A percentile compares a stretch with the other conserved stretches of the same genome.
Conservation (phyloP, 2,888 invertebrate species). For the Brenthis daphne region DNA sequence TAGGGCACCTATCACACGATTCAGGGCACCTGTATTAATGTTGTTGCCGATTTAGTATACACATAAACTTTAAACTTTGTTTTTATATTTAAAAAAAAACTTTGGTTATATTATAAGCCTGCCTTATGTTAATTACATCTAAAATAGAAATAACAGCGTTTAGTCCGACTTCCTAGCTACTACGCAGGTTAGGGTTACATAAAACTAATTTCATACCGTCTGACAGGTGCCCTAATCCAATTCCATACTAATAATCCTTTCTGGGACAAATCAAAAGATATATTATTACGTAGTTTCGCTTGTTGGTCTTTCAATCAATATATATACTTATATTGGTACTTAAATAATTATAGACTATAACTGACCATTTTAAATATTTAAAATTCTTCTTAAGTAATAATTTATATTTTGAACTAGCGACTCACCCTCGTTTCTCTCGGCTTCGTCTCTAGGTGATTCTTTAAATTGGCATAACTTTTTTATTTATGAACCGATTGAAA, state of each 20-base stretch:
- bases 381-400: no score
- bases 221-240: slow-evolving; percentile 24
- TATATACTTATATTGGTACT: neutral
- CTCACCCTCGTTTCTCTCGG: no score
- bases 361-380: no score
- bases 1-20: no score
- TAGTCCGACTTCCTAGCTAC: slow-evolving; percentile 11
- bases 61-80: no score
- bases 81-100: no score
- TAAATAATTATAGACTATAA: neutral
- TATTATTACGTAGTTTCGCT: neutral
- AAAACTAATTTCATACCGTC: slow-evolving; percentile 27
- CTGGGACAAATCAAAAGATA: slow-evolving; percentile 12
- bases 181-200: slow-evolving; percentile 14
- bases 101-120: neutral
- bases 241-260: slow-evolving; percentile 30
- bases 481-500: no score
- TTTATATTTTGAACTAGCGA: no score
- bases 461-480: no score
- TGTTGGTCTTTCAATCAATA: neutral
- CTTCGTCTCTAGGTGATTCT: no score
- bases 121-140: neutral
- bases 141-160: slow-evolving; percentile 16
- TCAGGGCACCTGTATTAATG: no score
- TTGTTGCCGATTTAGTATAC: no score